Percentiles rank a stretch among this genome's conserved stretches.
These are phyloP conservation scores for Agrypnia vestita DNA, from an alignment of 1,140 invertebrate genomes.

Conservation along the genomic window DNA sequence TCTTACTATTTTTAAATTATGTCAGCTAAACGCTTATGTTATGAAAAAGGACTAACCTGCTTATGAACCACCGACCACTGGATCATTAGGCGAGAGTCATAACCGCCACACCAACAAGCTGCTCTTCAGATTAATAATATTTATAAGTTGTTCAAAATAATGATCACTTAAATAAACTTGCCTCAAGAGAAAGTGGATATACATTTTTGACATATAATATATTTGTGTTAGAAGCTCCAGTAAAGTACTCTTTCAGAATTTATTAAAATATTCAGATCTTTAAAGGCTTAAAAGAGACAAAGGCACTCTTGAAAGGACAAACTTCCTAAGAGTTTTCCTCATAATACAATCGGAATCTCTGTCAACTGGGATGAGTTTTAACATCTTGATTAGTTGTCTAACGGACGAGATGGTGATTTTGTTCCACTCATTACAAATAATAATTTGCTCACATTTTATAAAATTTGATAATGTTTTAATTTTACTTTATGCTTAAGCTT, in stretches of 20 bases:
- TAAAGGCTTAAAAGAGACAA: constrained; percentile 22
- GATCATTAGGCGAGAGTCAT: too few relatives aligned
- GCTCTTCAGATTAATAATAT: too few relatives aligned
- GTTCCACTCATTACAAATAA: constrained; percentile 3
- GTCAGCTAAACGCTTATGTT: too few relatives aligned
- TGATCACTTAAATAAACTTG: too few relatives aligned
- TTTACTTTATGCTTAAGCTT: too few relatives aligned
- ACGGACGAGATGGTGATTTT: constrained; percentile 41
- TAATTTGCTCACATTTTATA: background rate
- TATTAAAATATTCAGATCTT: constrained; percentile 31
- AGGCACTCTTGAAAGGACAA: constrained; percentile 15
- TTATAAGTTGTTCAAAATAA: too few relatives aligned
- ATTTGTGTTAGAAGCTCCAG: background rate
- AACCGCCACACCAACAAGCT: too few relatives aligned
- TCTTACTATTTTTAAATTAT: too few relatives aligned
- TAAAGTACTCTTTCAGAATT: constrained; percentile 19
- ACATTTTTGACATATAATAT: background rate
- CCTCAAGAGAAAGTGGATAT: too few relatives aligned
- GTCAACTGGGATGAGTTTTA: constrained; percentile 33
- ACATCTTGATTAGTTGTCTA: constrained; percentile 52
- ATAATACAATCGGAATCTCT: constrained; percentile 35
- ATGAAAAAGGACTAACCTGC: too few relatives aligned
- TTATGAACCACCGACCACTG: too few relatives aligned
- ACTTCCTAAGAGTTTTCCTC: constrained; percentile 32
- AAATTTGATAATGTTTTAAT: background rate